phyloP scores from a whole-genome alignment of 2,113 vertebrate genomes.

The Pluvialis apricaria region DNA sequence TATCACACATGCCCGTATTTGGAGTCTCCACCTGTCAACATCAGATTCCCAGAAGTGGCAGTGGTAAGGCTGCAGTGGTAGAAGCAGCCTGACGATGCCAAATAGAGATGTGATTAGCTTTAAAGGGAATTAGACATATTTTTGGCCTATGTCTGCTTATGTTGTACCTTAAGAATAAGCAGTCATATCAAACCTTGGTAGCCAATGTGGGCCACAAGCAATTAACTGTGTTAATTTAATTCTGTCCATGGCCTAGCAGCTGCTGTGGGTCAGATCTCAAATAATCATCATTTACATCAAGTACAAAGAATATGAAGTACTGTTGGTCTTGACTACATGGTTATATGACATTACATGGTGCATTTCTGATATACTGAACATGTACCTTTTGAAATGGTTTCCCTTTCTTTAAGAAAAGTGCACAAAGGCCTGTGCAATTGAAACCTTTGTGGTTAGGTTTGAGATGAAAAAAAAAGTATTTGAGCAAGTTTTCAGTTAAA shows the following conservation, averaged over 20 bases:
- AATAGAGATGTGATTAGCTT: background rate
- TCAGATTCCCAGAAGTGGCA: conserved; percentile 8
- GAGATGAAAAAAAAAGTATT: background rate
- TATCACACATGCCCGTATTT: background rate
- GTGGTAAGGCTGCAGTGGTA: background rate
- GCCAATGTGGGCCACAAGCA: background rate
- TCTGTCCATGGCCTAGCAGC: background rate
- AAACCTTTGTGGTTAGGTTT: background rate
- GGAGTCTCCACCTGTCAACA: conserved; percentile 33
- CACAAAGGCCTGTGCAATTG: background rate
- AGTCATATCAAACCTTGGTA: background rate
- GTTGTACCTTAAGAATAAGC: background rate
- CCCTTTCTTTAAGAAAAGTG: background rate
- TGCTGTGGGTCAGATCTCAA: background rate
- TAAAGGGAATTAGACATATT: background rate
- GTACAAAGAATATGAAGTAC: background rate
- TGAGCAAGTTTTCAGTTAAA: background rate
- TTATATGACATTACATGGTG: background rate
- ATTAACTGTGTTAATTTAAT: background rate
- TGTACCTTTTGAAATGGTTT: background rate
- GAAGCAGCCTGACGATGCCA: background rate
- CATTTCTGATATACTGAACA: background rate
- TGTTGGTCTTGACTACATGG: background rate
- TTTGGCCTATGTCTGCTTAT: background rate
- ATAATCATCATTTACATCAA: background rate